These are phyloP conservation scores for Sminthurides aquaticus DNA, from an alignment of 2,888 invertebrate species.

Conservation along the genomic window DNA sequence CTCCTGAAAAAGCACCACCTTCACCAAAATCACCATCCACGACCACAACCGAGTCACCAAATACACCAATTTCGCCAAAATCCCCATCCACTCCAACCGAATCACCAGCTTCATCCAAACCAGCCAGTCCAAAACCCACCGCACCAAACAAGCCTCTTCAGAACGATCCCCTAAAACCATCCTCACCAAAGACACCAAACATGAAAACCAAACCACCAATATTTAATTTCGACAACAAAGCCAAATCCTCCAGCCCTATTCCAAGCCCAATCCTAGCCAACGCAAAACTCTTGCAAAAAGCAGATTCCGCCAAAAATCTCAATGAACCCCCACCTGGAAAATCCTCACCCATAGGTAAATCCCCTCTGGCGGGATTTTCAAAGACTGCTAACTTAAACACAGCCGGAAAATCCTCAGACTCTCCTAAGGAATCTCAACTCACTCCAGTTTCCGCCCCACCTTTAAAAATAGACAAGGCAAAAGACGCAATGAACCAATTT, in stretches of 20 bases:
- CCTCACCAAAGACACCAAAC: not conserved
- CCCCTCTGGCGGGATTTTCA: not conserved
- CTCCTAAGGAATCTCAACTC: not conserved
- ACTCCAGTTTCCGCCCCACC: not conserved
- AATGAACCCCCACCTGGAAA: not conserved
- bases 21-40: not conserved
- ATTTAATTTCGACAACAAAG: not conserved
- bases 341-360: not conserved
- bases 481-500: not conserved
- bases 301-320: not conserved
- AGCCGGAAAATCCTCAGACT: not conserved
- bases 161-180: not conserved
- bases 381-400: not conserved
- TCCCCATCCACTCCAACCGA: not conserved
- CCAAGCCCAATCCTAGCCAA: not conserved
- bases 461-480: not conserved
- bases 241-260: not conserved
- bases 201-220: not conserved
- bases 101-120: not conserved
- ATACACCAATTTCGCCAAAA: not conserved
- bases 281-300: not conserved
- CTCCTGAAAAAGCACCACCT: constrained; percentile 2
- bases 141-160: not conserved
- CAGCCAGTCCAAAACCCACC: not conserved
- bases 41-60: too few species aligned